These are phyloP conservation scores for Bombus confusus DNA, from an alignment of 1,140 invertebrate genomes.

Conservation along the genomic window DNA sequence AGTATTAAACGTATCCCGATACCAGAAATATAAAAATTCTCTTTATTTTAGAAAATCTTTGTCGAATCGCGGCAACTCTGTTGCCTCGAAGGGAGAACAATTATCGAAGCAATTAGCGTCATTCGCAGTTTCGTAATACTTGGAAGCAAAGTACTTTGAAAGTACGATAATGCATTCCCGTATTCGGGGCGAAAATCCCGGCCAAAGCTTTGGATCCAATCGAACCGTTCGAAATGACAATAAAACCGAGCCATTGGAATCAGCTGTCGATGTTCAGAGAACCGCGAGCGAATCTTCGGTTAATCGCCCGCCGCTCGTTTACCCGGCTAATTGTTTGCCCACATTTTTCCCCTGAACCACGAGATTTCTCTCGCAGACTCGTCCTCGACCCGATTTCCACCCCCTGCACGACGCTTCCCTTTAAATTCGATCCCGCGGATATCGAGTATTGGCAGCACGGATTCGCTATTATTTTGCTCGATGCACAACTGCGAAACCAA, in stretches of 20 bases:
- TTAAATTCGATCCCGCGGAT: conserved; percentile 43
- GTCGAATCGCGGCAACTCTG: not conserved
- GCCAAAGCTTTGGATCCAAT: not conserved
- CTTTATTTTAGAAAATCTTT: not conserved
- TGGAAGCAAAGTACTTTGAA: not conserved
- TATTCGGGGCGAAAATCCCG: not conserved
- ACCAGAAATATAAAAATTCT: not conserved
- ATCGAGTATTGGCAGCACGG: conserved; percentile 61
- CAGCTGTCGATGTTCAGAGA: not conserved
- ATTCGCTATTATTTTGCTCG: conserved; percentile 57
- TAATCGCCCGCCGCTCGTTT: conserved; percentile 58
- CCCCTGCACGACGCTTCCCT: not conserved
- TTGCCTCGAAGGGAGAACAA: not conserved
- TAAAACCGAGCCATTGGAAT: conserved; percentile 37
- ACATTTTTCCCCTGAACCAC: conserved; percentile 46
- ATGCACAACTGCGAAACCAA: conserved; percentile 52
- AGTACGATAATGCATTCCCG: not conserved
- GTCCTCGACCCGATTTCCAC: conserved; percentile 48
- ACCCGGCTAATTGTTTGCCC: conserved; percentile 57
- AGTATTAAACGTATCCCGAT: no score
- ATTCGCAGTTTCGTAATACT: not conserved
- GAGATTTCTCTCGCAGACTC: conserved; percentile 27
- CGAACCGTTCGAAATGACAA: not conserved
- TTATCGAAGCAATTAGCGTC: not conserved
- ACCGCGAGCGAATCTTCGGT: conserved; percentile 52